Evolutionary conservation across 2,888 invertebrate species (phyloP), one percentile per base, ranked within the genome.

Genomic region (Yponomeuta cagnagella): DNA sequence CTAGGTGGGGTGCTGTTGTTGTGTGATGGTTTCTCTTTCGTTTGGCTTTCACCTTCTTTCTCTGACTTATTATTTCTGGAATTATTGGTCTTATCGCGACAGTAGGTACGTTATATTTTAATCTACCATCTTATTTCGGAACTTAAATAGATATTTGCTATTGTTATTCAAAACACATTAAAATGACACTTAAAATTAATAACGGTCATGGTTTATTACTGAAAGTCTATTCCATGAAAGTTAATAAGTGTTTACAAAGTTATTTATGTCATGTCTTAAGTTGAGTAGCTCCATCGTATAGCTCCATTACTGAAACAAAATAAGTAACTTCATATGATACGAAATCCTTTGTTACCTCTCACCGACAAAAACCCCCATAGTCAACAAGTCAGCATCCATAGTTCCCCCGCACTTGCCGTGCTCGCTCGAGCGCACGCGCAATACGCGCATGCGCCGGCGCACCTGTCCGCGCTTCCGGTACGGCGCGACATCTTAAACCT

Each of bases 401-500:
- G 23, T 12, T 43, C 23, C 68, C 12, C 68, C 23, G 9, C 67
- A 67, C 67, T 43, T 37, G 67, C 67, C 48, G 23, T 43, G n/a
- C 23, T 23, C 52, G 68, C 37, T 70, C 67, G 86, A 80, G 81
- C 81, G 72, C 78, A 81, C 83, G 80, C 78, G 79, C 81, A 77
- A 72, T 78, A 81, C 83, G 80, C 78, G 79, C 81, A 77, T 82
- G 82, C 81, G 82, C 80, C 73, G 81, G 79, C 86, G 81, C 89
- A 88, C 90, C 89, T 89, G 88, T 80, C 74, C 71, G 77, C 52
- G 52, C 75, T 66, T 65, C 33, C 67, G 67, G 70, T 58, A 5
- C 52, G 52, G 15, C 15, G 52, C 52, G 15, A 58, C 52, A 2
- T 58, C 52, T 58, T 52, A 12, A 52, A 52, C 52, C 52, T 52